These are phyloP conservation scores for Mylabris sibirica DNA, from an alignment of 2,888 invertebrate species.

Conservation along the genomic window DNA sequence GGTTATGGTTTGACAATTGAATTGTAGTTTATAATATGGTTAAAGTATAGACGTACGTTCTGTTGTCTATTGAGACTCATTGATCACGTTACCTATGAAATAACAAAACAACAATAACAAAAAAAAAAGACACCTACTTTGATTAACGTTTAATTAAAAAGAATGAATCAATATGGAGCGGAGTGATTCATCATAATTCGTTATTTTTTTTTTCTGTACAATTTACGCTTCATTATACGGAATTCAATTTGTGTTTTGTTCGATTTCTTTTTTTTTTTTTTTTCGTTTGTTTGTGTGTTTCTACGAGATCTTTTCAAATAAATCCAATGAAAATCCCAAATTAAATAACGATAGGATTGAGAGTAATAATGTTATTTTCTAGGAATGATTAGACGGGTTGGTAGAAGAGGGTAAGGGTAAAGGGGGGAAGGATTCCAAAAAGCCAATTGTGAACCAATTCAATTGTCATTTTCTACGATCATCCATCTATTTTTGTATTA, in stretches of 20 bases:
- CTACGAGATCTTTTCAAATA: no score
- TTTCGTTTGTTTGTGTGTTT: no score
- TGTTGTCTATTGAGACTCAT: no score
- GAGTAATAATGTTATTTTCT: no score
- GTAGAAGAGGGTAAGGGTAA: background rate
- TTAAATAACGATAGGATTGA: background rate
- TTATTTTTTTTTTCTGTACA: background rate
- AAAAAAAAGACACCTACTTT: no score
- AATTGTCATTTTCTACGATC: slow-evolving; percentile 28
- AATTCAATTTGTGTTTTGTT: no score
- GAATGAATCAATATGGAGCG: background rate
- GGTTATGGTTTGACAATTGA: background rate
- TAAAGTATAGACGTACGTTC: background rate
- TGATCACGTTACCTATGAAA: no score
- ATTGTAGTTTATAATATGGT: background rate
- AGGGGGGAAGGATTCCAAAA: background rate
- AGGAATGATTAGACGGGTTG: no score
- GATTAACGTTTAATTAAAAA: background rate
- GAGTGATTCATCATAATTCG: background rate
- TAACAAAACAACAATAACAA: no score
- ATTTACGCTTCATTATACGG: no score
- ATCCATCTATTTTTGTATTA: slow-evolving; percentile 18
- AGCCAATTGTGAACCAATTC: slow-evolving; percentile 35
- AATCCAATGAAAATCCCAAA: background rate
- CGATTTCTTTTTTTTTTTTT: no score